Evolutionary conservation across 2,113 vertebrate genomes (phyloP), one percentile per base, ranked within the genome.

Genomic region (Pimephales promelas): DNA sequence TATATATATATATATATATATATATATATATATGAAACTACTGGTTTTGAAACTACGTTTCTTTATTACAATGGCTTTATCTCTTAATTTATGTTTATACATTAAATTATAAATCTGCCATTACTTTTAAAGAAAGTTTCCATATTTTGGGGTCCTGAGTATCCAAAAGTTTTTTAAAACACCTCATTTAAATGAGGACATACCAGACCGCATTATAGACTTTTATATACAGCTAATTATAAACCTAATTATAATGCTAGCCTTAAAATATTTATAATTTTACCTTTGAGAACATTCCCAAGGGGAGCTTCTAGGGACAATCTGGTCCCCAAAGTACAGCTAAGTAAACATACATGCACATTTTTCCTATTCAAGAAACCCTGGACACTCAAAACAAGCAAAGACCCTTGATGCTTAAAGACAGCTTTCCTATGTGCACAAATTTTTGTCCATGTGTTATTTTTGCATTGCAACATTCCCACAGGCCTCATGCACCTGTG

Each of bases 401-500:
- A 43, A 76, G 45, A 73, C 26, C 26, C 49, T 49, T 47, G 43
- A 47, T 8, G 31, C 13, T 66, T 72, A 71, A 45, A 86, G 70
- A 66, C 34, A 36, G 22, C 79, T 45, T 3, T 56, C 64, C 7
- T 10, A 77, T 79, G 83, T 47, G 45, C 49, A 59, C 72, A 56
- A 66, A 18, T 49, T 40, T 87, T 84, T 84, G 61, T 87, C 77
- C 77, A 57, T 66, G 79, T 87, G 88, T 87, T 66, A 73, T 59
- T 79, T 82, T 79, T 82, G 54, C 79, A 43, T 75, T n/a, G 18
- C 43, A 75, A 45, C 76, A 77, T 28, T 83, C 83, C 75, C 80
- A 76, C 7, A 56, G 77, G 71, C 61, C 86, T 36, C 49, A 64
- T 61, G 79, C 61, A 76, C 81, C 49, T 66, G 64, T 18, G 68